Conservation (phyloP, 2,113 vertebrate genomes). For the Bubo blakistoni region DNA sequence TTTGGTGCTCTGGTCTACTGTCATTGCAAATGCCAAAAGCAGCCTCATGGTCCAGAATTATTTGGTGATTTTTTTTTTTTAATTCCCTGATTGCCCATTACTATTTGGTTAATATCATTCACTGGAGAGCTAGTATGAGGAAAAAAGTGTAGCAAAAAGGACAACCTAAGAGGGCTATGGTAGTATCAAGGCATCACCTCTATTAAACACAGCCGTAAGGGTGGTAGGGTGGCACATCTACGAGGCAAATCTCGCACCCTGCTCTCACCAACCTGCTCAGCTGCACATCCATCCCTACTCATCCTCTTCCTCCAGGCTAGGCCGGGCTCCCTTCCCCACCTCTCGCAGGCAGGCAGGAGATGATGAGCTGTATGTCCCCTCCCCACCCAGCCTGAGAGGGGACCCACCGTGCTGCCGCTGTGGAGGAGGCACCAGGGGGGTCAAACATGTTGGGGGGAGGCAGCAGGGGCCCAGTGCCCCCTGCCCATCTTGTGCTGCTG, state of each 20-base stretch:
- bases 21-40: no score
- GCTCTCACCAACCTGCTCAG: background rate
- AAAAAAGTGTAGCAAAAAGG: background rate
- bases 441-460: background rate
- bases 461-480: background rate
- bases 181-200: background rate
- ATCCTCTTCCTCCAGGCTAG: background rate
- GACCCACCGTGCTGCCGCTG: fast-evolving
- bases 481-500: background rate
- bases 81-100: background rate
- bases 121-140: background rate
- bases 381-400: background rate
- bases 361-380: background rate
- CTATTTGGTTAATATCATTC: background rate
- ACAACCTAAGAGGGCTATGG: background rate
- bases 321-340: background rate
- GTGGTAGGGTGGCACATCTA: background rate
- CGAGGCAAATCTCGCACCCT: background rate
- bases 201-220: background rate
- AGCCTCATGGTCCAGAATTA: background rate
- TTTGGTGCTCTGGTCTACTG: no score
- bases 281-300: background rate
- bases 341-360: background rate
- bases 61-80: background rate
- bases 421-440: no score